Evolutionary conservation across 2,888 invertebrate species (phyloP), one percentile per base, ranked within the genome.

Genomic region (Nineta flava): DNA sequence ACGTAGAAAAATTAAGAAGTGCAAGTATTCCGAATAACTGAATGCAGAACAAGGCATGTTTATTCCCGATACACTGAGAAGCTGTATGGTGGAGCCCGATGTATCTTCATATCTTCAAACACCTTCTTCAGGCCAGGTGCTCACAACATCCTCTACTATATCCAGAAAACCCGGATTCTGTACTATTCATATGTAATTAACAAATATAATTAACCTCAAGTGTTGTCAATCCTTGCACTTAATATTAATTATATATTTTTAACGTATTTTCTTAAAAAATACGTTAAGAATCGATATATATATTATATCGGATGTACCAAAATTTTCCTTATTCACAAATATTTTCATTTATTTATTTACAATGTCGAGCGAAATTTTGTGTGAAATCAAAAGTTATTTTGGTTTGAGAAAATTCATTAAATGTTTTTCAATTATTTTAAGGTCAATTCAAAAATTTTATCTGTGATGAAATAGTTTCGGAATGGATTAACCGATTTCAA

Each of bases 31-130:
- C 7, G 26, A 26, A 26, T 26, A 7, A 26, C 26, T 26, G 26
- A 26, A 26, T 26, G 26, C 26, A 26, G 26, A 26, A 26, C 38
- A 66, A 70, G 73, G 73, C 72, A 88, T 88, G 88, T 88, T 88
- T 77, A 87, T 88, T 79, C 88, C 88, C 74, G 88, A 88, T 73
- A 83, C 87, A 64, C 77, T 87, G 75, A 83, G 87, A 77, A 87
- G 87, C 85, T 88, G 87, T 80, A 88, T 88, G 88, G 87, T 88
- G 81, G 88, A 88, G 82, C 82, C 82, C 73, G 88, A 88, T 85
- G 88, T 88, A 73, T 86, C 88, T 72, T 87, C 87, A 71, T 90
- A 88, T 78, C 83, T 88, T 68, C 88, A 88, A 79, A 87, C 88
- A 76, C 87, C 88, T 77, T 87, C 88, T 76, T 86, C 88, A 76